Evolutionary conservation across 35 echinoderm and acorn worm genomes (phyloP).

Genomic region (Anneissia japonica): DNA sequence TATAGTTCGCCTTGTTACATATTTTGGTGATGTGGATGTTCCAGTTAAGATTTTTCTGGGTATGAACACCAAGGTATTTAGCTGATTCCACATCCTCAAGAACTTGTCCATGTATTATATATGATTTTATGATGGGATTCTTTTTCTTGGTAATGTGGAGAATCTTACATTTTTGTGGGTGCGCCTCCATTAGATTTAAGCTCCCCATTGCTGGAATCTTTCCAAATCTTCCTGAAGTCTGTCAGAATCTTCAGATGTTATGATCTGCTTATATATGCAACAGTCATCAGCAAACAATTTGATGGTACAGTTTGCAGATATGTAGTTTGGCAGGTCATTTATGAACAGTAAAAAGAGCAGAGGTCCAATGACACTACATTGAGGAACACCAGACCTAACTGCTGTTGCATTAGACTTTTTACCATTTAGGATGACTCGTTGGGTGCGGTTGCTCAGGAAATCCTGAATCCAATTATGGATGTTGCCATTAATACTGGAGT

Average conservation of each 20-base stretch:
- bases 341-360: slow-evolving; percentile 4
- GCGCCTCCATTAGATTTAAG: too few species aligned
- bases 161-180: too few species aligned
- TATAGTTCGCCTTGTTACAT: too few species aligned
- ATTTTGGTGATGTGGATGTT: too few species aligned
- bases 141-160: too few species aligned
- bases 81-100: too few species aligned
- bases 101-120: too few species aligned
- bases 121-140: too few species aligned
- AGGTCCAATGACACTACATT: slow-evolving; percentile 5
- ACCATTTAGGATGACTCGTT: slow-evolving; percentile 26
- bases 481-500: slow-evolving; percentile 27
- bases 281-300: slow-evolving; percentile 18
- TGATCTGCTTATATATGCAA: neutral
- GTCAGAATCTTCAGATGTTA: neutral
- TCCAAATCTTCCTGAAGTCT: too few species aligned
- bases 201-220: too few species aligned
- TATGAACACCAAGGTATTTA: too few species aligned
- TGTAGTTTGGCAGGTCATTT: slow-evolving; percentile 28
- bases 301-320: neutral
- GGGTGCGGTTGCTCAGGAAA: slow-evolving; percentile 19
- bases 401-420: neutral
- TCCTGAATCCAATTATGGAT: slow-evolving; percentile 27
- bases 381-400: slow-evolving; percentile 11
- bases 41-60: too few species aligned